Base-by-base conservation (phyloP, 2,888 invertebrate species). In the Argyresthia albistria region DNA sequence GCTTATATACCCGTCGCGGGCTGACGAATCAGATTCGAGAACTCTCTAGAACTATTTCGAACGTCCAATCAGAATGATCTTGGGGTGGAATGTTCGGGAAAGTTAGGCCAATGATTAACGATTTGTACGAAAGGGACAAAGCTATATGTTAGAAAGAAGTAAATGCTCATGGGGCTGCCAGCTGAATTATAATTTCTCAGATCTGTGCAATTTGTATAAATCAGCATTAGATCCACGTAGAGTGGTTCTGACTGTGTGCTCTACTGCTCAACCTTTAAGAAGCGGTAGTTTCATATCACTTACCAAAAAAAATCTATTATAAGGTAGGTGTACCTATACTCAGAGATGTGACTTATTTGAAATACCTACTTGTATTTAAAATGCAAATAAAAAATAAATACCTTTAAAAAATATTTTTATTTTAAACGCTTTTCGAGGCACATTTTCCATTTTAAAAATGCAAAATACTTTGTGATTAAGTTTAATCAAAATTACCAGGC, bases 21-120 rank as follows among this genome's bases (percentile, higher is more conserved):
- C 51, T 35, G 48, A 54, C 74, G 68, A 81, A 78, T 80, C 56
- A 59, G 54, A 46, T 55, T 60, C 59, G 53, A 68, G 79, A 77
- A 75, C 9, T 46, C 61, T 78, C 77, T 71, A 55, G 79, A 72
- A 69, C 10, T 4, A 42, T 50, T 62, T 53, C 46, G 60, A 56
- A 46, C 14, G 46, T 45, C 79, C 80, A 80, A 79, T 80, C 57
- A 62, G 46, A 57, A 51, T 37, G 8, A 4, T 55, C 55, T 43
- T 45, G 47, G 56, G 55, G 60, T 63, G 56, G 75, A 76, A 64
- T 36, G 6, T 67, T 73, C 77, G 67, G 42, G 74, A 72, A 64
- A 39, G 11, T 51, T 8, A 50, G 50, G 35, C 25, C 2, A 42
- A 45, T 36, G 42, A 35, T 35, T 53, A 47, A 55, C 75, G 73